Evolutionary conservation across 1,140 invertebrate genomes (phyloP), one percentile per base, ranked within the genome.

Genomic region (Macrosteles quadrilineatus): DNA sequence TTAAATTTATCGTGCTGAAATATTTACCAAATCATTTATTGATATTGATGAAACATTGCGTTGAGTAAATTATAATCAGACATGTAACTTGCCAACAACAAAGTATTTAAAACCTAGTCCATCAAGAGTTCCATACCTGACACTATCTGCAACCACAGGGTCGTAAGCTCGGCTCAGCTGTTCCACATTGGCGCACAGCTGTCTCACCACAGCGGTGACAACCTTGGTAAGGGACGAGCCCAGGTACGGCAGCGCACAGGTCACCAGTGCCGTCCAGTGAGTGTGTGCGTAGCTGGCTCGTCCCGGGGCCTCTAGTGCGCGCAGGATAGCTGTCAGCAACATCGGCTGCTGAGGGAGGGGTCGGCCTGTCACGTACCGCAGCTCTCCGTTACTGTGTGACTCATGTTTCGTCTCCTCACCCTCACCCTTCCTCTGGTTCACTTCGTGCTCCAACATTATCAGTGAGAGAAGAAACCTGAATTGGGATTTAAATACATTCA

Each of bases 171-270:
- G 47, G 17, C 69, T 71, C 12, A 90, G 75, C 31, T 84, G 81
- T 77, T 96, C 94, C 32, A 97, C 85, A 78, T 96, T 96, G 43
- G 85, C 86, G 79, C 94, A 96, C 17, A 96, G 79, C 75, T 95
- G 93, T 75, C 91, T 89, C 32, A 95, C 88, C 1, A 94, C 87
- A 70, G 86, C 88, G 17, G 92, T 88, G 1, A 91, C 87, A 53
- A 95, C 88, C 45, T 88, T 88, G 4, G 91, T 88, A 12, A 96
- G 80, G 2, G 91, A 88, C 29, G 86, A 81, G 36, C 89, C 86
- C 83, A 93, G 86, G 77, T 90, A 89, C 55, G 92, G 87, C 69
- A 95, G 81, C 72, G 91, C 87, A 43, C 89, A 89, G 2, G 90
- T 93, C 6, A 95, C 87, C 77, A 95, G 83, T 66, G 88, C 87